Percentiles rank a stretch among this genome's conserved stretches.
phyloP scores from a whole-genome alignment of 2,888 invertebrate genomes.

The Thalpophila matura region DNA sequence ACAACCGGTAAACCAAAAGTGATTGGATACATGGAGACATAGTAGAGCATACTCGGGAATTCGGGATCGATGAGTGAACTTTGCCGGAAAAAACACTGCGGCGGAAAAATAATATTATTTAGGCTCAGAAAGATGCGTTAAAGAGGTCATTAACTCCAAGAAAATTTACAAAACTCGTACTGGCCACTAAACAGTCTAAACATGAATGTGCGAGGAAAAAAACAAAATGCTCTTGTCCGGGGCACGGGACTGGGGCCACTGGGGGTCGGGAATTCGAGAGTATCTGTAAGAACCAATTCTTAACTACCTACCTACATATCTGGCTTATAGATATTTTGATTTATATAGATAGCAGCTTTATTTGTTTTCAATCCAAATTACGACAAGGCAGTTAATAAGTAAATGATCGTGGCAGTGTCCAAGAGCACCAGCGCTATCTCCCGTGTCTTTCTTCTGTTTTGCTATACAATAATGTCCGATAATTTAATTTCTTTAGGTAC shows the following conservation, averaged over 20 bases:
- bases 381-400: too few relatives aligned
- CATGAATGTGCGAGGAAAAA: constrained; percentile 3
- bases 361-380: too few relatives aligned
- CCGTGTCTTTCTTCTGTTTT: neutral
- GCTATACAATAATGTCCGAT: neutral
- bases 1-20: constrained; percentile 6
- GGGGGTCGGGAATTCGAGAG: too few relatives aligned
- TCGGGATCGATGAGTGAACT: neutral
- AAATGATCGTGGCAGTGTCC: neutral
- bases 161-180: neutral
- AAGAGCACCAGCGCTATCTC: neutral
- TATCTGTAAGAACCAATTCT: neutral
- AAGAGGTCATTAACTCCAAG: constrained; percentile 20
- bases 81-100: neutral
- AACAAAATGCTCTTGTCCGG: too few relatives aligned
- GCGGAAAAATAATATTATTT: neutral
- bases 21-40: neutral
- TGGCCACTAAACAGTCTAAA: neutral
- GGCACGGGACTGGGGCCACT: neutral
- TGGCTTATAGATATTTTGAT: too few relatives aligned
- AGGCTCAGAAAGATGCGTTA: neutral
- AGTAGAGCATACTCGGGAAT: neutral
- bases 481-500: constrained; percentile 2
- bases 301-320: too few relatives aligned
- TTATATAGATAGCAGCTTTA: too few relatives aligned